These are phyloP conservation scores for Pheucticus melanocephalus DNA, from an alignment of 2,113 vertebrate genomes.

Conservation along the genomic window DNA sequence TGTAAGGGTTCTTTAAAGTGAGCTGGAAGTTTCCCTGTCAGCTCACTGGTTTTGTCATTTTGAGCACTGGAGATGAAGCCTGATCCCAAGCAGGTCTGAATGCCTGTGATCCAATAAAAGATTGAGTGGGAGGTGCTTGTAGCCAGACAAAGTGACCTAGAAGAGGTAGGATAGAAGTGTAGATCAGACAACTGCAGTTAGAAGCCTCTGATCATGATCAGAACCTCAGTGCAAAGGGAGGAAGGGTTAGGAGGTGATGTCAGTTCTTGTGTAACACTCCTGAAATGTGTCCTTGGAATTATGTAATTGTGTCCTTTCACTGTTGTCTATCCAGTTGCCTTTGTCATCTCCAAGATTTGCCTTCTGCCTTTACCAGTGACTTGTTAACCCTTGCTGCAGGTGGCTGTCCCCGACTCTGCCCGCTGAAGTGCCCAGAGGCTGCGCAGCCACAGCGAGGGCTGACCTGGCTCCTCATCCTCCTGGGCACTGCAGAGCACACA, in stretches of 20 bases:
- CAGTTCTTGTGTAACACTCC: neutral
- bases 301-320: neutral
- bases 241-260: neutral
- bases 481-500: neutral
- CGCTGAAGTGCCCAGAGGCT: neutral
- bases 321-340: slow-evolving; percentile 37
- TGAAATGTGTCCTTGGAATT: neutral
- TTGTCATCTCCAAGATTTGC: slow-evolving; percentile 2
- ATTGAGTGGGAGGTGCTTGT: neutral
- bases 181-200: neutral
- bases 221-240: neutral
- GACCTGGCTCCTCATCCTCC: neutral
- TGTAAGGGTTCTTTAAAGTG: neutral
- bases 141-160: neutral
- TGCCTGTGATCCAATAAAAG: neutral
- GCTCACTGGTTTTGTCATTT: neutral
- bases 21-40: neutral
- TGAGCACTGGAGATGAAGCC: neutral
- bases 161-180: neutral
- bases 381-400: neutral
- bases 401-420: neutral
- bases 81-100: neutral
- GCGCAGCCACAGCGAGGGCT: neutral
- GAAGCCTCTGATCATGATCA: neutral
- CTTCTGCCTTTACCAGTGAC: slow-evolving; percentile 31